phyloP scores from a whole-genome alignment of 2,797 vertebrate genomes.

The Pampus argenteus region DNA sequence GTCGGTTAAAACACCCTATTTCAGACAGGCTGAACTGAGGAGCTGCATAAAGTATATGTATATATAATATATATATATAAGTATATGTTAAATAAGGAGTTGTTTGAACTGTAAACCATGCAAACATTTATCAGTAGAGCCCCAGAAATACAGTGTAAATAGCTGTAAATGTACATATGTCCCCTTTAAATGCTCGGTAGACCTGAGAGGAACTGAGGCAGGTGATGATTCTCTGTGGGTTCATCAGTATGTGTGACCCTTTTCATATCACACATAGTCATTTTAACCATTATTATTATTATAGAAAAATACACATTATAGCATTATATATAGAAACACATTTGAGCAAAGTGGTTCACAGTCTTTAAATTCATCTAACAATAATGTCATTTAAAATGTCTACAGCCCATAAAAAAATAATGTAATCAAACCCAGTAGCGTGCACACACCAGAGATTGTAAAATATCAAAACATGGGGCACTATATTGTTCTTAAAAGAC shows the following conservation, averaged over 20 bases:
- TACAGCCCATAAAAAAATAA: not conserved
- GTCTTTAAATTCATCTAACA: not conserved
- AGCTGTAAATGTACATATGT: too few relatives aligned
- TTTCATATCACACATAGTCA: too few relatives aligned
- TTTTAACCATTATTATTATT: not conserved
- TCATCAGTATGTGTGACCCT: not conserved
- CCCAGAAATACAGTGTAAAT: too few relatives aligned
- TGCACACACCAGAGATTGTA: not conserved
- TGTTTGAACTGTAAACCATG: too few relatives aligned
- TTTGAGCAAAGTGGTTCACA: not conserved
- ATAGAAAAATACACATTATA: not conserved
- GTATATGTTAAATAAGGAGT: too few relatives aligned
- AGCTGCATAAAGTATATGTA: too few relatives aligned
- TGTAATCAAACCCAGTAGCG: not conserved
- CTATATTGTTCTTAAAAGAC: not conserved
- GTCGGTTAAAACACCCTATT: too few relatives aligned
- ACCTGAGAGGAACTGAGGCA: not conserved
- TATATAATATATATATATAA: too few relatives aligned
- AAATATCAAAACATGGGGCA: too few relatives aligned
- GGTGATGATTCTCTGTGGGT: not conserved
- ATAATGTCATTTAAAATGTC: not conserved
- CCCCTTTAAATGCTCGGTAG: not conserved
- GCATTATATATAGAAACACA: not conserved
- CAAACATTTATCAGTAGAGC: too few relatives aligned
- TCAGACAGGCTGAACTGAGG: too few relatives aligned